Conservation (phyloP, 1,140 invertebrate species). For the Drosophila navojoa region DNA sequence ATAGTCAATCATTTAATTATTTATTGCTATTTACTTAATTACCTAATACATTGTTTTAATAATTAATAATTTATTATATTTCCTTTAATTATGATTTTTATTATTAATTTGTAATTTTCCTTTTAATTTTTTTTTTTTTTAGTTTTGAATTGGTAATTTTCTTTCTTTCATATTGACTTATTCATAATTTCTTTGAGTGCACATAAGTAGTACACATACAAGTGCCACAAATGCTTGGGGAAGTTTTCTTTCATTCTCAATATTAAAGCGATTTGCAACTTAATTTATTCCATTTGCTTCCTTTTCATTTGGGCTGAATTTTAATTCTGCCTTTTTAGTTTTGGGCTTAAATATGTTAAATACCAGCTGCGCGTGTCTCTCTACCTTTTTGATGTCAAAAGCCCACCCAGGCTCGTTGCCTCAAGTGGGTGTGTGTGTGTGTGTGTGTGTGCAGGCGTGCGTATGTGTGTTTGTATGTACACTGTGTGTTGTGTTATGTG, state of each 20-base stretch:
- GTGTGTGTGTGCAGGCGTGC: conserved; percentile 18
- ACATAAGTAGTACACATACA: neutral
- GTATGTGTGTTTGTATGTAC: conserved; percentile 1
- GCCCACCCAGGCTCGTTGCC: neutral
- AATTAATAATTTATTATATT: too few relatives aligned
- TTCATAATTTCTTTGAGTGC: neutral
- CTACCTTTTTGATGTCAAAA: conserved; percentile 49
- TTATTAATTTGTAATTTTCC: too few relatives aligned
- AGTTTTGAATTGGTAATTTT: neutral
- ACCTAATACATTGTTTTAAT: too few relatives aligned
- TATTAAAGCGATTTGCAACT: conserved; percentile 74
- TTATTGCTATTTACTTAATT: too few relatives aligned
- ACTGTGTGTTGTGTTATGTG: neutral
- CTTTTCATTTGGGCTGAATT: conserved; percentile 58
- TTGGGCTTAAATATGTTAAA: conserved; percentile 70
- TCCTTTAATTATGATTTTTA: too few relatives aligned
- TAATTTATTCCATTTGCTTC: conserved; percentile 67
- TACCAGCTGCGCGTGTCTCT: conserved; percentile 40
- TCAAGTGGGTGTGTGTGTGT: conserved; percentile 3
- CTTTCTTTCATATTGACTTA: neutral
- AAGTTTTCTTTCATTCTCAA: conserved; percentile 8
- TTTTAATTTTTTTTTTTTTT: too few relatives aligned
- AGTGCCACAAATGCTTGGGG: neutral
- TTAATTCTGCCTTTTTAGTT: conserved; percentile 56
- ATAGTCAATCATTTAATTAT: too few relatives aligned